phyloP scores from a whole-genome alignment of 2,888 invertebrate genomes.

The Heliconius sara region DNA sequence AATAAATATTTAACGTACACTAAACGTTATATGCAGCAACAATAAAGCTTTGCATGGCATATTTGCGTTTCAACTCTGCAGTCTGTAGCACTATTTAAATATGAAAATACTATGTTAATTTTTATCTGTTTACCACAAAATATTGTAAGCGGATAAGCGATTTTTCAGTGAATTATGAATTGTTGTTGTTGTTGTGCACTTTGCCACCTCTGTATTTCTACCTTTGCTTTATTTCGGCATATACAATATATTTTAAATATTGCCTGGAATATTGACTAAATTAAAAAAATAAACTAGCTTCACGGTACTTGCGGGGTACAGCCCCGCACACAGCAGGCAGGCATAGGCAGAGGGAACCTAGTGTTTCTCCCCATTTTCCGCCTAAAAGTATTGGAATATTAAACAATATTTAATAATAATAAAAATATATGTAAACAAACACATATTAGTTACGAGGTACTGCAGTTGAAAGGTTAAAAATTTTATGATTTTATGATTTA shows the following conservation, averaged over 20 bases:
- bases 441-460: too few species aligned
- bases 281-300: not conserved
- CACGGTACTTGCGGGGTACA: not conserved
- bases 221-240: constrained; percentile 19
- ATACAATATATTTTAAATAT: not conserved
- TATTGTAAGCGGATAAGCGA: constrained; percentile 44
- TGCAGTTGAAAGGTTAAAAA: too few species aligned
- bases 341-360: not conserved
- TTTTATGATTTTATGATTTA: too few species aligned
- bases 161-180: constrained; percentile 42
- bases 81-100: constrained; percentile 19
- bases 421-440: too few species aligned
- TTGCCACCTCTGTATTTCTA: constrained; percentile 24
- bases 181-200: constrained; percentile 27
- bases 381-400: not conserved
- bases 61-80: constrained; percentile 16
- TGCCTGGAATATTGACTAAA: too few species aligned
- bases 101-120: constrained; percentile 37
- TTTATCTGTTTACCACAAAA: constrained; percentile 40
- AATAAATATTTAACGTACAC: constrained; percentile 5
- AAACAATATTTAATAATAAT: too few species aligned
- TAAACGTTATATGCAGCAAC: not conserved
- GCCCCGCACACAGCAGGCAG: not conserved
- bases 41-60: not conserved
- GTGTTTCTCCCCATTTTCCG: not conserved